These are phyloP conservation scores for Pteromalus puparum DNA, from an alignment of 1,140 invertebrate genomes.

Conservation along the genomic window DNA sequence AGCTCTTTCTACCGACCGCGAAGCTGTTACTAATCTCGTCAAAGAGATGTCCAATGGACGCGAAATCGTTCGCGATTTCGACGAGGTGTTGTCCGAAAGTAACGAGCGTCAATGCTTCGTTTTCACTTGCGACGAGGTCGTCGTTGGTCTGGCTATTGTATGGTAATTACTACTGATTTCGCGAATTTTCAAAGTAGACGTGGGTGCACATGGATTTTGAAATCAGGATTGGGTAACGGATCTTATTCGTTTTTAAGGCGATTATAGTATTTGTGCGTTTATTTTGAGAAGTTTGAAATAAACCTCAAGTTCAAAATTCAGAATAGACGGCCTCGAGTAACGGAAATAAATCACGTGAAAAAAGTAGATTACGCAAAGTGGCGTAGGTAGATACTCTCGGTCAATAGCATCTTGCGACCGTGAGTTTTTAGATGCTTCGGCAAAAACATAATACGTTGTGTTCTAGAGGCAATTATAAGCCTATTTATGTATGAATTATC, in stretches of 20 bases:
- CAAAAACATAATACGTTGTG: too few species aligned
- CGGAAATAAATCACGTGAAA: background rate
- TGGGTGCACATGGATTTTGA: constrained; percentile 50
- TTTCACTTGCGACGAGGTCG: constrained; percentile 71
- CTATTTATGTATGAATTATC: too few species aligned
- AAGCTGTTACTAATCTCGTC: constrained; percentile 57
- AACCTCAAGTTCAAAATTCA: too few species aligned
- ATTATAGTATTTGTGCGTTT: too few species aligned
- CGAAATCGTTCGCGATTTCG: constrained; percentile 61
- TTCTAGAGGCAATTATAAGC: too few species aligned
- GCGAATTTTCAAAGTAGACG: too few species aligned
- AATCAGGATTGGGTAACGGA: background rate
- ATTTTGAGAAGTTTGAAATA: too few species aligned
- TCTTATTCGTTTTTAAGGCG: too few species aligned
- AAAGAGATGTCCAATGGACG: constrained; percentile 48
- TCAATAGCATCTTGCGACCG: background rate
- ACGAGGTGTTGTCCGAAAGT: constrained; percentile 42
- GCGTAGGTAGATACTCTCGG: background rate
- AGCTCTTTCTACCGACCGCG: constrained; percentile 55
- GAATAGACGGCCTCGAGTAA: background rate
- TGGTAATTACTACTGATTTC: constrained; percentile 54
- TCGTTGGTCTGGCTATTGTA: constrained; percentile 75
- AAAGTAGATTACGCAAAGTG: background rate
- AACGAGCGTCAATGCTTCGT: constrained; percentile 60
- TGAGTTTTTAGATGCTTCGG: background rate